Conservation (phyloP, 1,140 invertebrate genomes). For the Vanessa tameamea region DNA sequence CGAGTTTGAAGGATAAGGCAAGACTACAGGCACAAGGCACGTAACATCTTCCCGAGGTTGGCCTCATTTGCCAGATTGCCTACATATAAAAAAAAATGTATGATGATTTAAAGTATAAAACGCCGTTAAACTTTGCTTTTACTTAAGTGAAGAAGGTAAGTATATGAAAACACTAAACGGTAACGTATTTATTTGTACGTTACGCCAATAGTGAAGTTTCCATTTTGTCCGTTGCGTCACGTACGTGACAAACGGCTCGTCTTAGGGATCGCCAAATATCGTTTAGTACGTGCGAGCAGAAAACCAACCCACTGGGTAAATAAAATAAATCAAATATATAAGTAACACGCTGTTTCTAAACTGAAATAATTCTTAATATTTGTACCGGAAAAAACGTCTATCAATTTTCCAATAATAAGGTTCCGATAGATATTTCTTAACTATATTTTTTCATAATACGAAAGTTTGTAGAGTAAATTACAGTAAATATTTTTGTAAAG, state of each 20-base stretch:
- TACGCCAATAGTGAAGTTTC: conserved; percentile 74
- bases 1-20: no score
- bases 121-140: conserved; percentile 1
- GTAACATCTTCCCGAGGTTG: no score
- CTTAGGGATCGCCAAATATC: conserved; percentile 81
- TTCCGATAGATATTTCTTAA: conserved; percentile 1
- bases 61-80: no score
- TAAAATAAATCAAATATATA: conserved; percentile 79
- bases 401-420: conserved; percentile 27
- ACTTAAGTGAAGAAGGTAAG: conserved; percentile 23
- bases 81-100: no score
- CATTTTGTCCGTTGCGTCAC: conserved; percentile 74
- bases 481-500: no score
- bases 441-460: not conserved
- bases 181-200: conserved; percentile 76
- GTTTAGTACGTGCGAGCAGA: conserved; percentile 78
- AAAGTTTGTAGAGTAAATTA: not conserved
- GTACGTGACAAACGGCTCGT: conserved; percentile 79
- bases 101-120: no score
- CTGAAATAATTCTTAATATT: conserved; percentile 60
- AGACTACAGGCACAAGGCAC: no score
- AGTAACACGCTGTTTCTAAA: conserved; percentile 73
- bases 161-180: conserved; percentile 49
- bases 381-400: conserved; percentile 28
- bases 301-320: conserved; percentile 77